Base-by-base conservation (phyloP, 1,140 invertebrate species). In the Lethrus apterus region DNA sequence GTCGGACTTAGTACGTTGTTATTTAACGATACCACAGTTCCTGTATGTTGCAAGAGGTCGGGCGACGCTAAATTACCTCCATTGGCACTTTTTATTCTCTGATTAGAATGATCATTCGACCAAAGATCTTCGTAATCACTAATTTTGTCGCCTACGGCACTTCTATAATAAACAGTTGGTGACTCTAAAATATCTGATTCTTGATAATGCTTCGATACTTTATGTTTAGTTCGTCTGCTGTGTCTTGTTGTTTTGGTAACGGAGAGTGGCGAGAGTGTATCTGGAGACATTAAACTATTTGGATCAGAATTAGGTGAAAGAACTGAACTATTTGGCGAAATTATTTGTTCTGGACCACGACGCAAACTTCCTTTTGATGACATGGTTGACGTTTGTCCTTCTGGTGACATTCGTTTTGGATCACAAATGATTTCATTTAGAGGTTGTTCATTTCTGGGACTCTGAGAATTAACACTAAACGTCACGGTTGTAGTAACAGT, bases 121-220 rank as follows among this genome's bases (percentile, higher is more conserved):
- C 91, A 95, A 50, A 95, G 83, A 63, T 95, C 92, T 69, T 96
- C 91, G 64, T 96, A 96, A 68, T 96, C 92, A 46, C 89, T 93
- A 15, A 89, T 81, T 71, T 93, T 94, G 62, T 95, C 91, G 32
- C 85, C 83, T 4, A 93, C 71, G 4, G 84, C 87, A 63, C 89
- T 92, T 47, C 83, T 75, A 57, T 88, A 91, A 63, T 93, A 94
- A 44, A 81, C 70, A 44, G 77, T 75, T n/a, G 81, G 80, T 15
- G 84, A 87, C 62, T 90, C 86, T 30, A 89, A 66, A 36, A 90
- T 89, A 62, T 90, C 86, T 4, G 85, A 89, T 58, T 90, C 86
- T 65, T 77, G 73, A 67, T 81, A 81, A 63, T 81, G 79, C 58
- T 73, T 76, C 26, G 79, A 79, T 56, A 80, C 72, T 68, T 80